Conservation (phyloP, 2,888 invertebrate species). For the Notodonta dromedarius region DNA sequence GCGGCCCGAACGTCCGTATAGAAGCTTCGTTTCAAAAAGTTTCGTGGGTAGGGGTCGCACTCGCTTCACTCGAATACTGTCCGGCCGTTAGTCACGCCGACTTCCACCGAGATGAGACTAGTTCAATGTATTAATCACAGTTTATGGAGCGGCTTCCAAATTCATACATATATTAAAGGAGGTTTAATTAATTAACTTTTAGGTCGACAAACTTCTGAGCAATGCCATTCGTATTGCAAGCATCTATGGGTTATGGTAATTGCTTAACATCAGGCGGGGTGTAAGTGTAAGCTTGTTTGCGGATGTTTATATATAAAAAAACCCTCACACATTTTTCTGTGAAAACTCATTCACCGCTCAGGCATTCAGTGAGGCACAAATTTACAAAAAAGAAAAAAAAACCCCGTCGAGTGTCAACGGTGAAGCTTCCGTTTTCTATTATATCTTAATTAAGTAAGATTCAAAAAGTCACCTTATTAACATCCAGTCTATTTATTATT, state of each 20-base stretch:
- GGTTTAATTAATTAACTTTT: not conserved
- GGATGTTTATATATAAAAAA: too few species aligned
- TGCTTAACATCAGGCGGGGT: too few species aligned
- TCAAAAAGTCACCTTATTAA: conserved; percentile 54
- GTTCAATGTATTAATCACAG: conserved; percentile 38
- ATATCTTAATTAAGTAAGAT: conserved; percentile 67
- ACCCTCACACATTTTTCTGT: conserved; percentile 10
- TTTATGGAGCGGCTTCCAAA: conserved; percentile 25
- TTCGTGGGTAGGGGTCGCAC: conserved; percentile 21
- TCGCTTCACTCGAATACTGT: conserved; percentile 39
- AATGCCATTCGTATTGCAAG: too few species aligned
- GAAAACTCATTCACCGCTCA: conserved; percentile 15
- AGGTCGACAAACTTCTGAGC: too few species aligned
- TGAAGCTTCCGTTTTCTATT: conserved; percentile 41
- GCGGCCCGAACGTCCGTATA: too few species aligned
- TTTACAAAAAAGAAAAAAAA: conserved; percentile 23
- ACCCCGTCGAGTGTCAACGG: conserved; percentile 23
- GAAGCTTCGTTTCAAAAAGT: too few species aligned
- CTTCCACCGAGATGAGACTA: conserved; percentile 29
- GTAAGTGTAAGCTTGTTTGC: too few species aligned
- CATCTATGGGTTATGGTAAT: too few species aligned
- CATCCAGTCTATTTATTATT: conserved; percentile 44
- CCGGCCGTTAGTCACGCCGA: conserved; percentile 36
- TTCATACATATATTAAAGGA: not conserved
- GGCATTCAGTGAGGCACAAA: conserved; percentile 41